Conservation (phyloP, 2,797 vertebrate species). For the Hippoglossus hippoglossus region DNA sequence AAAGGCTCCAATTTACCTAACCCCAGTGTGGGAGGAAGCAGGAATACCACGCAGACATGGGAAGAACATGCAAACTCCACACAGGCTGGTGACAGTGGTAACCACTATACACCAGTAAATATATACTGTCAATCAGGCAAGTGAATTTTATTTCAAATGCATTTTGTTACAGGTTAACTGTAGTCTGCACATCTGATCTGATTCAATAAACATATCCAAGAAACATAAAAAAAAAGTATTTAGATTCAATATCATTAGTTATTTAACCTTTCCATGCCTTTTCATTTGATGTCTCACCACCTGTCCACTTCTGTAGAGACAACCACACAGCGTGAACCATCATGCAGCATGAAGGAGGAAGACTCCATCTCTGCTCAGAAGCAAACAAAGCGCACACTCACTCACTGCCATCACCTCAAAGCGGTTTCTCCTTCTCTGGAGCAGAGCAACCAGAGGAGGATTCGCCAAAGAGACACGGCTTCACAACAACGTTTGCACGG, state of each 20-base stretch:
- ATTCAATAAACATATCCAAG: neutral
- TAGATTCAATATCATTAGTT: neutral
- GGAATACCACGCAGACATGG: too few relatives aligned
- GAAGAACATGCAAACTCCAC: neutral
- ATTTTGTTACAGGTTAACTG: neutral
- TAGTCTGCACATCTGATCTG: neutral
- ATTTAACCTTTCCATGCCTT: too few relatives aligned
- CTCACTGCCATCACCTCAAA: conserved; percentile 31
- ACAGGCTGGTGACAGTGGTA: too few relatives aligned
- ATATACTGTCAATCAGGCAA: neutral
- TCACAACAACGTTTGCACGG: conserved; percentile 34
- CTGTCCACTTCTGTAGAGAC: neutral
- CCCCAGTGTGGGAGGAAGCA: too few relatives aligned
- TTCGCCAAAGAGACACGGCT: conserved; percentile 27
- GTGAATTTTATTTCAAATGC: neutral
- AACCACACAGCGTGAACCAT: conserved; percentile 9
- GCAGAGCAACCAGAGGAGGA: conserved; percentile 46
- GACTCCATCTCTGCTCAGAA: conserved; percentile 7
- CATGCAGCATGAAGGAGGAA: neutral
- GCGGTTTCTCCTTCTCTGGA: conserved; percentile 40
- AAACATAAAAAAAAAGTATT: neutral
- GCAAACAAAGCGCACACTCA: conserved; percentile 30
- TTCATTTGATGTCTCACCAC: neutral
- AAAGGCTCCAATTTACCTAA: neutral
- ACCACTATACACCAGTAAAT: too few relatives aligned